Percentiles rank a stretch among this genome's conserved stretches.
These are phyloP conservation scores for Synanthedon myopaeformis DNA, from an alignment of 2,888 invertebrate species.

Conservation along the genomic window DNA sequence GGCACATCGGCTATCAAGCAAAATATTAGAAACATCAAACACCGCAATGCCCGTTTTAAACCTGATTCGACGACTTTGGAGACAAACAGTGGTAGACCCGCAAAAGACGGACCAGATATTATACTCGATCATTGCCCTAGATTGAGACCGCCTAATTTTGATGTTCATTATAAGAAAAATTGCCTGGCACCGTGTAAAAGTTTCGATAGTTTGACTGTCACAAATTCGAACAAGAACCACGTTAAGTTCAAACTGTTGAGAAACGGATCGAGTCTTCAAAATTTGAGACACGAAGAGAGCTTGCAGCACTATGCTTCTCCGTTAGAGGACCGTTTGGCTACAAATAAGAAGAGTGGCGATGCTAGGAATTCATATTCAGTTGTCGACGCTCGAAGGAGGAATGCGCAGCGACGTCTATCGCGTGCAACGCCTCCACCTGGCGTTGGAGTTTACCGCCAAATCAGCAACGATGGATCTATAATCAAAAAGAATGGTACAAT, in stretches of 20 bases:
- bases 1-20: constrained; percentile 54
- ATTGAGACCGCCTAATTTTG: constrained; percentile 35
- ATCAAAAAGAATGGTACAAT: constrained; percentile 13
- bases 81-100: constrained; percentile 9
- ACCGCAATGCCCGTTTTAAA: constrained; percentile 40
- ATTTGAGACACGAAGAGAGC: constrained; percentile 44
- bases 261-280: constrained; percentile 53
- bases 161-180: constrained; percentile 36
- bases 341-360: constrained; percentile 26
- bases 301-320: constrained; percentile 49
- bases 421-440: constrained; percentile 43
- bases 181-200: constrained; percentile 54
- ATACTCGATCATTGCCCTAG: constrained; percentile 49
- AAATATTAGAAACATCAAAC: constrained; percentile 55
- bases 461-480: constrained; percentile 35
- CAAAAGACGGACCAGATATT: constrained; percentile 41
- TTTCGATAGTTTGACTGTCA: constrained; percentile 56
- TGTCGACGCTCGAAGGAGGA: constrained; percentile 38
- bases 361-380: constrained; percentile 52
- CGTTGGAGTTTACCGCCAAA: constrained; percentile 53
- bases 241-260: constrained; percentile 29
- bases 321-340: constrained; percentile 23
- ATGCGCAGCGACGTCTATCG: constrained; percentile 32
- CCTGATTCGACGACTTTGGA: constrained; percentile 22
- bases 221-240: constrained; percentile 27